Percentiles rank a stretch among this genome's conserved stretches.
Conservation (phyloP, 2,797 vertebrate species). For the Notolabrus celidotus region DNA sequence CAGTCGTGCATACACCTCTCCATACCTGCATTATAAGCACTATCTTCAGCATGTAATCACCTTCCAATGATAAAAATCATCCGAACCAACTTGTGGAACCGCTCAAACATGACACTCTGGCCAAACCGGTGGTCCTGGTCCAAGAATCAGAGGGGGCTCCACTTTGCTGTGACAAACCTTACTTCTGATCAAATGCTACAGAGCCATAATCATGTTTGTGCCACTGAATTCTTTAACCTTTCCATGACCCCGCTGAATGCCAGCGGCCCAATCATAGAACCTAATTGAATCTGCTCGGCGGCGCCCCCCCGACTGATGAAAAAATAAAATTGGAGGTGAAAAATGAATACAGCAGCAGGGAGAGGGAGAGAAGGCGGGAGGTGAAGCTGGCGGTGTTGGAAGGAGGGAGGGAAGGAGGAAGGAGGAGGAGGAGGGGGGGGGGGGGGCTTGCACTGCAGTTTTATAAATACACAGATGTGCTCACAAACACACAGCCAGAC, state of each 20-base stretch:
- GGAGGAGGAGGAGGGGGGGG: too few species aligned
- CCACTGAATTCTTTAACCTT: slow-evolving; percentile 90
- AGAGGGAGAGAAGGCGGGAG: slow-evolving; percentile 23
- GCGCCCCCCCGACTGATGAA: slow-evolving; percentile 81
- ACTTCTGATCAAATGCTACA: slow-evolving; percentile 87
- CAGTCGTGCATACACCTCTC: slow-evolving; percentile 30
- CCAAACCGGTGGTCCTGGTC: slow-evolving; percentile 53
- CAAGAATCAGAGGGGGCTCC: slow-evolving; percentile 57
- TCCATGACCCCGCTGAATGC: slow-evolving; percentile 86
- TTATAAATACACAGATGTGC: slow-evolving; percentile 72
- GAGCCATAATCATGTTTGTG: slow-evolving; percentile 89
- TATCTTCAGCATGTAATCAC: slow-evolving; percentile 55
- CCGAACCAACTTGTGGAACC: slow-evolving; percentile 66
- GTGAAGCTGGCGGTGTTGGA: slow-evolving; percentile 23
- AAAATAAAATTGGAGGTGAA: slow-evolving; percentile 88
- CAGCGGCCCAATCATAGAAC: slow-evolving; percentile 87
- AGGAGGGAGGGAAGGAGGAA: too few species aligned
- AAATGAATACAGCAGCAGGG: slow-evolving; percentile 83
- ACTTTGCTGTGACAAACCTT: slow-evolving; percentile 82
- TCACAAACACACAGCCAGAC: slow-evolving; percentile 64
- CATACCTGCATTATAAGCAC: slow-evolving; percentile 11
- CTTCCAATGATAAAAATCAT: slow-evolving; percentile 58
- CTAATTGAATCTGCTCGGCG: slow-evolving; percentile 88
- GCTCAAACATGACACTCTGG: slow-evolving; percentile 50
- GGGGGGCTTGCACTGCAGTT: slow-evolving; percentile 42